A percentile compares a stretch with the other conserved stretches of the same genome.
Conservation (phyloP, 2,113 vertebrate genomes). For the Shinisaurus crocodilurus region DNA sequence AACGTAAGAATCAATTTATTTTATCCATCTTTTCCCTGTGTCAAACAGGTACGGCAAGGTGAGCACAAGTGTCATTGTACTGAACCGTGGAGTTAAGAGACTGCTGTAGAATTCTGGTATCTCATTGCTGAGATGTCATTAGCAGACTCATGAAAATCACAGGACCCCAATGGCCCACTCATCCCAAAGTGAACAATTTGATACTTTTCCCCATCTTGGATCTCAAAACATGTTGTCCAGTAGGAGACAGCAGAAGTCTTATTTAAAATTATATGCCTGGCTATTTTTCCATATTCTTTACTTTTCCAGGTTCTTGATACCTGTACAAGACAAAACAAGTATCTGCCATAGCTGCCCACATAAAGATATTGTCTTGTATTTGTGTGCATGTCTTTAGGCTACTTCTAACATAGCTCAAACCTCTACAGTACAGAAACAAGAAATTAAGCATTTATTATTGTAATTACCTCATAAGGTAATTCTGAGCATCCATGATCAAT, state of each 20-base stretch:
- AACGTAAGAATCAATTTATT: not conserved
- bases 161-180: not conserved
- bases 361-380: not conserved
- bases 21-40: no score
- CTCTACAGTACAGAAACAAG: not conserved
- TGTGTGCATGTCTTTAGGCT: not conserved
- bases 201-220: not conserved
- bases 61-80: no score
- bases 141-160: not conserved
- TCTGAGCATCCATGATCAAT: not conserved
- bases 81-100: no score
- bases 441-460: not conserved
- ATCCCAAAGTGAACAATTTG: not conserved
- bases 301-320: not conserved
- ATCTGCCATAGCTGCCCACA: no score
- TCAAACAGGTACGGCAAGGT: no score
- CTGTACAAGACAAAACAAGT: no score
- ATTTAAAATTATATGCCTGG: not conserved
- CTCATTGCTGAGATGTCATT: not conserved
- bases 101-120: no score
- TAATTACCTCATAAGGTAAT: not conserved
- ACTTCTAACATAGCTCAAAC: not conserved
- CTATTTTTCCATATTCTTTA: not conserved
- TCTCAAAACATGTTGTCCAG: not conserved
- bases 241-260: not conserved